These are phyloP conservation scores for Nemoura dubitans DNA, from an alignment of 2,888 invertebrate genomes.

Conservation along the genomic window DNA sequence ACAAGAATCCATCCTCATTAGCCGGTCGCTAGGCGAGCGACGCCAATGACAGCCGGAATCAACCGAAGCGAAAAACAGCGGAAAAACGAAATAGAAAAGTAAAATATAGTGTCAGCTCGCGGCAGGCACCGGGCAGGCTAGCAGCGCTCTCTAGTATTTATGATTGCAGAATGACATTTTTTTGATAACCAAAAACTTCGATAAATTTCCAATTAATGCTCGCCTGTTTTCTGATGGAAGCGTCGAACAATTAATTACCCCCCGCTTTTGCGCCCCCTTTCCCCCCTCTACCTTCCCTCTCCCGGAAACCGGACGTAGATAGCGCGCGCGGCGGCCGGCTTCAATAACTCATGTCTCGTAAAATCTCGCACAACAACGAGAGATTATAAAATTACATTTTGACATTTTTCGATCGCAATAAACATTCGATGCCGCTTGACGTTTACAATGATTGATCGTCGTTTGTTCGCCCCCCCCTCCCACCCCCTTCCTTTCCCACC, in stretches of 20 bases:
- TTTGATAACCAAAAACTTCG: constrained; percentile 50
- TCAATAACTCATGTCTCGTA: constrained; percentile 50
- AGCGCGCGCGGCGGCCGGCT: constrained; percentile 38
- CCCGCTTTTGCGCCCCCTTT: neutral
- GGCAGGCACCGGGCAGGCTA: neutral
- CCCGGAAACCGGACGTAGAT: neutral
- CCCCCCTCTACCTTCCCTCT: neutral
- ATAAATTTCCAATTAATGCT: constrained; percentile 51
- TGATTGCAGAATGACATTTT: constrained; percentile 50
- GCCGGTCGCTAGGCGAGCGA: neutral
- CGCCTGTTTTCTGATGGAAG: constrained; percentile 25
- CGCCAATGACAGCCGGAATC: constrained; percentile 23
- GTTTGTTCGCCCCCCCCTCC: neutral
- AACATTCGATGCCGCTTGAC: constrained; percentile 47
- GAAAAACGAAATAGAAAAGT: constrained; percentile 40
- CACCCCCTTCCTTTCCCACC: neutral
- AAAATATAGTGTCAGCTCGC: neutral
- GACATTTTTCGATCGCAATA: constrained; percentile 50
- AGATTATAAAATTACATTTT: constrained; percentile 51
- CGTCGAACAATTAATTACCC: constrained; percentile 24
- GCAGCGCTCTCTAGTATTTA: constrained; percentile 2
- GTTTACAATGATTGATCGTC: constrained; percentile 48
- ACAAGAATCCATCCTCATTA: constrained; percentile 39
- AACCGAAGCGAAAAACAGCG: neutral
- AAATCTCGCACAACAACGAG: constrained; percentile 43